Percentiles rank a stretch among this genome's conserved stretches.
These are phyloP conservation scores for Phania funesta DNA, from an alignment of 2,888 invertebrate species.

Conservation along the genomic window DNA sequence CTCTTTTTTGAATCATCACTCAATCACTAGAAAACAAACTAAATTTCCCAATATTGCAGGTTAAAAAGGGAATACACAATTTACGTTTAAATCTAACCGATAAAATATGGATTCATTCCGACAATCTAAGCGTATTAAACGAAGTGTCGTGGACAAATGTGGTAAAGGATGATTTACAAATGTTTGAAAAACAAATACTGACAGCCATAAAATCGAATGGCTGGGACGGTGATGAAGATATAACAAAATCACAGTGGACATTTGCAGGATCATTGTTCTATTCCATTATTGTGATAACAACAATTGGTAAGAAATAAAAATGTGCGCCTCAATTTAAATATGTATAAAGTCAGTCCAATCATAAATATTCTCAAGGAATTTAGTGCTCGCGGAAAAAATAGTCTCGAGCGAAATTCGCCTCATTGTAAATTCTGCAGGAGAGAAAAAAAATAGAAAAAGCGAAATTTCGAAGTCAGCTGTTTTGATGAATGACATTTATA, in stretches of 20 bases:
- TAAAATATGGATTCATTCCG: slow-evolving; percentile 87
- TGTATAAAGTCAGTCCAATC: too few relatives aligned
- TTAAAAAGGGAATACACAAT: slow-evolving; percentile 87
- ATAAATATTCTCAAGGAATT: too few relatives aligned
- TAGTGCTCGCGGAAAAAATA: too few relatives aligned
- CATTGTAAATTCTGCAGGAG: too few relatives aligned
- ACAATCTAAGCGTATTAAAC: slow-evolving; percentile 82
- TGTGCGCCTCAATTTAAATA: too few relatives aligned
- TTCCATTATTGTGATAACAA: slow-evolving; percentile 97
- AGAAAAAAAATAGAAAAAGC: too few relatives aligned
- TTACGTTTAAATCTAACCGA: slow-evolving; percentile 89
- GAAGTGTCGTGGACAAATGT: slow-evolving; percentile 90
- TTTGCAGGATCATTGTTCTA: slow-evolving; percentile 95
- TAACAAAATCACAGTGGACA: slow-evolving; percentile 88
- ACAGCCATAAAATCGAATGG: slow-evolving; percentile 93
- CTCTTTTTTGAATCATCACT: too few relatives aligned
- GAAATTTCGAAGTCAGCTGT: too few relatives aligned
- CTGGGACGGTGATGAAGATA: slow-evolving; percentile 91
- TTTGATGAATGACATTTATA: too few relatives aligned
- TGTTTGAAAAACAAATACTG: slow-evolving; percentile 87
- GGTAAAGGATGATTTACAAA: slow-evolving; percentile 84
- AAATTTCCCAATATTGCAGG: slow-evolving; percentile 81
- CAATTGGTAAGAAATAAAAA: slow-evolving; percentile 87
- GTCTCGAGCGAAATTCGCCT: too few relatives aligned
- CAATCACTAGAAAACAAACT: too few relatives aligned